Evolutionary conservation across 2,797 vertebrate genomes (phyloP), one percentile per base, ranked within the genome.

Genomic region (Bovichtus diacanthus): DNA sequence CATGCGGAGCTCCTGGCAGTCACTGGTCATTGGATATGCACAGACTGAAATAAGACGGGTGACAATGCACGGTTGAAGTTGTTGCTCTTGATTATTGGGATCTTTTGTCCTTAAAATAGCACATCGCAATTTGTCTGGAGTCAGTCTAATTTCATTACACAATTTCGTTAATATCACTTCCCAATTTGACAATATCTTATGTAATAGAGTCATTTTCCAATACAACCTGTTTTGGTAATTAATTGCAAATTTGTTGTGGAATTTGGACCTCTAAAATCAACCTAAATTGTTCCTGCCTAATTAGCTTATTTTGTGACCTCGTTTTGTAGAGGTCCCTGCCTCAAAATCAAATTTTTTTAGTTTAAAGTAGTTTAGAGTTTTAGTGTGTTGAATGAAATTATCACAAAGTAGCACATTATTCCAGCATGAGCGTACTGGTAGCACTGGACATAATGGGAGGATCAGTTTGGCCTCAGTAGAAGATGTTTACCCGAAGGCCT

Each of bases 21-120:
- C 36, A 51, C 19, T 18, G 25, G 41, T 60, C 58, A 64, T 31
- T 75, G 4, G 73, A 54, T 64, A 67, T 75, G 70, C 70, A 10
- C 23, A 64, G 15, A 39, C 1, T 55, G 4, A 51, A 66, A 68
- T 71, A 31, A 9, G 73, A 46, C 1, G 6, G 1, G 6, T 50
- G n/a, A 38, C 11, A 13, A 58, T 21, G 2, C 13, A 34, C 5
- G 12, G 7, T 36, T 27, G 13, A 21, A 13, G 13, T 27, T 67
- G 46, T 59, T 39, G 0, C 18, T 59, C 21, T 19, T 36, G 1
- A 1, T 53, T 53, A 18, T 53, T 29, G 16, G 16, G 16, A 11
- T 39, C 23, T 16, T 18, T 43, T 34, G 5, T 7, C 6, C 13
- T 23, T 4, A 10, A 55, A 64, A 36, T 62, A 36, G 29, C 18